Evolutionary conservation across 2,888 invertebrate genomes (phyloP), one percentile per base, ranked within the genome.

Genomic region (Drosophila seclusa): DNA sequence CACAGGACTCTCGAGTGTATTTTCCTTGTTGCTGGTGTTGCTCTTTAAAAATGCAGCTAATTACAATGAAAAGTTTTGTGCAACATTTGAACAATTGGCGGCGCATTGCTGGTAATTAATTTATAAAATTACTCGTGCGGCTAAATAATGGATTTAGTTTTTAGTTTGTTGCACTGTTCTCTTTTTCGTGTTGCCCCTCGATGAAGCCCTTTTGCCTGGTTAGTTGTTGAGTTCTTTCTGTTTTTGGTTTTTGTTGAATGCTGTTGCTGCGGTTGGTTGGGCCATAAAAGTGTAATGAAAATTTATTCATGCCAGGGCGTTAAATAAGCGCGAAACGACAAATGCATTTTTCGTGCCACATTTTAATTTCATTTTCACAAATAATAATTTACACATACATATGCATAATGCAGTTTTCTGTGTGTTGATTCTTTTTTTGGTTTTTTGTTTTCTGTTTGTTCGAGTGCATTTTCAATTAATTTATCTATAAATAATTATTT

Each of bases 401-500:
- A 42, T 36, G 24, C 29, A 42, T 40, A 34, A 54, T 42, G 57
- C n/a, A 29, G 40, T 18, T 40, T 18, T 32, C 21, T 29, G 4
- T 36, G 54, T 38, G 50, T n/a, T 0, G 32, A 3, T 18, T 1
- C 18, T 6, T 38, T 55, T 65, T 69, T 27, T 27, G 10, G n/a
- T 18, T n/a, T 16, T 18, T 21, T 21, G 1, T 58, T 67, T 76
- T 58, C 29, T 64, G 57, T 73, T 75, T 71, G 64, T 73, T 76
- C 45, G 75, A 88, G 79, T 83, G 77, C 67, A 68, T 71, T 80
- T 85, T 57, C 49, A 62, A 76, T 85, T 80, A 71, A 78, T 78
- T 78, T 77, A 80, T 82, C 83, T 80, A 80, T 79, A 76, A 76
- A 83, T 84, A 82, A 87, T 87, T 87, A 87, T 89, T 89, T 87